Percentiles rank a stretch among this genome's conserved stretches.
Conservation (phyloP, 2,888 invertebrate genomes). For the Synergus itoensis region DNA sequence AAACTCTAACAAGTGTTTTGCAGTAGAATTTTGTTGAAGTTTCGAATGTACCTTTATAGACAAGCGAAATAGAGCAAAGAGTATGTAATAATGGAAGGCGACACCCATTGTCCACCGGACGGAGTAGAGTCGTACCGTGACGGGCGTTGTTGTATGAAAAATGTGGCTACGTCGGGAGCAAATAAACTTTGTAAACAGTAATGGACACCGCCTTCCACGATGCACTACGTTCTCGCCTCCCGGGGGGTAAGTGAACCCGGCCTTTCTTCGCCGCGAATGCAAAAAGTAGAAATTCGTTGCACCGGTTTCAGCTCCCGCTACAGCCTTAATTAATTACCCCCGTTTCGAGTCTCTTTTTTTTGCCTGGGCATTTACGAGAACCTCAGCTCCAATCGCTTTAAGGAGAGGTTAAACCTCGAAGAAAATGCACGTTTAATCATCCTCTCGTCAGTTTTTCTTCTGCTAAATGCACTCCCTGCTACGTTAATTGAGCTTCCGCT, state of each 20-base stretch:
- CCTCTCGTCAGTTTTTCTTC: conserved; percentile 37
- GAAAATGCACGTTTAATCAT: conserved; percentile 39
- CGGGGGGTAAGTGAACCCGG: background rate
- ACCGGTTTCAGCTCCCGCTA: conserved; percentile 33
- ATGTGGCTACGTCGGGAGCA: conserved; percentile 57
- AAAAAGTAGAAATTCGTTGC: conserved; percentile 40
- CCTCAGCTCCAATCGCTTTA: conserved; percentile 36
- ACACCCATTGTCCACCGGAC: conserved; percentile 7
- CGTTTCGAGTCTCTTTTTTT: conserved; percentile 25
- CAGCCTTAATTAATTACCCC: conserved; percentile 37
- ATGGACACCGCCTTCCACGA: conserved; percentile 58
- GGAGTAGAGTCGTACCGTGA: conserved; percentile 30
- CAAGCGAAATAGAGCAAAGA: background rate
- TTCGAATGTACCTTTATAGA: background rate
- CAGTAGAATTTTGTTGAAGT: background rate
- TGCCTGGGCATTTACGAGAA: conserved; percentile 11
- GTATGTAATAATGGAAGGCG: conserved; percentile 25
- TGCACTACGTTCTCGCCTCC: conserved; percentile 13
- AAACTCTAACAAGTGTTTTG: too few species aligned
- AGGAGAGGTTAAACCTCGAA: conserved; percentile 31
- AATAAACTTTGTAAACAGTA: conserved; percentile 66
- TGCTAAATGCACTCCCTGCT: conserved; percentile 26
- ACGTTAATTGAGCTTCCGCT: conserved; percentile 32
- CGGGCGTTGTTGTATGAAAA: conserved; percentile 57
- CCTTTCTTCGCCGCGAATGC: conserved; percentile 32